These are phyloP conservation scores for Morinoia aosen DNA, from an alignment of 2,888 invertebrate genomes.

Conservation along the genomic window DNA sequence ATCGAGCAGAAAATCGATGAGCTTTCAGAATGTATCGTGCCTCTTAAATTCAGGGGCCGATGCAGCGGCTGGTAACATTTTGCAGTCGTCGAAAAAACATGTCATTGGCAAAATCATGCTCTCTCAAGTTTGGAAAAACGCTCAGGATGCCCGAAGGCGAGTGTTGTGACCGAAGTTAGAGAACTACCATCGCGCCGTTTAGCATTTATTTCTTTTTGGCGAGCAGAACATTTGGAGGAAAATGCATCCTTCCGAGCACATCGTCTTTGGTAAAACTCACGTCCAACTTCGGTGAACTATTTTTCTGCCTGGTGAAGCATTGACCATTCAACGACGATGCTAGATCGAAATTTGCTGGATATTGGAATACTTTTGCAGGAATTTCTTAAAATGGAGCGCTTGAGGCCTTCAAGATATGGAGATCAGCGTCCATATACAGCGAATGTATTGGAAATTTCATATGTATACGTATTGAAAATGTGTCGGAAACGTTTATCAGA, in stretches of 20 bases:
- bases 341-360: not conserved
- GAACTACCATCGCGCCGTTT: not conserved
- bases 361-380: not conserved
- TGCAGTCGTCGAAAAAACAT: not conserved
- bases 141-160: not conserved
- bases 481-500: not conserved
- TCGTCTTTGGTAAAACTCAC: not conserved
- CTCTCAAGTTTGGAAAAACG: not conserved
- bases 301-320: not conserved
- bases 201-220: not conserved
- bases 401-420: not conserved
- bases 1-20: constrained; percentile 4
- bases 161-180: not conserved
- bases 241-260: not conserved
- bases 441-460: not conserved
- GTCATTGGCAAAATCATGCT: not conserved
- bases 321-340: not conserved
- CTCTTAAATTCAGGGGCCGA: constrained; percentile 10
- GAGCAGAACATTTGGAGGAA: not conserved
- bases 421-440: not conserved
- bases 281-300: not conserved
- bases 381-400: not conserved
- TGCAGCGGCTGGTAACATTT: not conserved
- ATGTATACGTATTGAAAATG: too few relatives aligned
- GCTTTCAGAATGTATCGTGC: not conserved